Conservation (phyloP, 2,113 vertebrate genomes). For the Podarcis muralis region DNA sequence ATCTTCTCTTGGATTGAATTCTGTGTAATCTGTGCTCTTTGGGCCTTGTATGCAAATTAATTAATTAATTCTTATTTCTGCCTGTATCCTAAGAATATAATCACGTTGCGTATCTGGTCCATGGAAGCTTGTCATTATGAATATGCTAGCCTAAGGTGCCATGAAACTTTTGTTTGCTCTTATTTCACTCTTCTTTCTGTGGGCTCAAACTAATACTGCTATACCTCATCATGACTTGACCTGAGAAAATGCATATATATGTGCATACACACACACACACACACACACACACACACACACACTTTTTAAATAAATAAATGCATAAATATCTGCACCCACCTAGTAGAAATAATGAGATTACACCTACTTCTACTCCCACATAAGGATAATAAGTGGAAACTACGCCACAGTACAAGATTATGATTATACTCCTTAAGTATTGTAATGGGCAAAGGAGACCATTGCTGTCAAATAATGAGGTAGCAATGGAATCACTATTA, state of each 20-base stretch:
- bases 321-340: slow-evolving; percentile 39
- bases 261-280: too few relatives aligned
- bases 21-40: too few relatives aligned
- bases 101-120: not conserved
- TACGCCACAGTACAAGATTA: slow-evolving; percentile 35
- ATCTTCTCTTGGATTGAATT: too few relatives aligned
- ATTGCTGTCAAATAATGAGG: slow-evolving; percentile 32
- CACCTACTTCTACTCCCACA: slow-evolving; percentile 39
- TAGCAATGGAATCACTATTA: slow-evolving; percentile 32
- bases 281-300: too few relatives aligned
- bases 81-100: too few relatives aligned
- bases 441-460: slow-evolving; percentile 53
- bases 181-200: not conserved
- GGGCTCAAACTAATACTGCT: not conserved
- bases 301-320: too few relatives aligned
- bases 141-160: not conserved
- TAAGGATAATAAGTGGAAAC: slow-evolving; percentile 46
- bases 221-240: not conserved
- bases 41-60: too few relatives aligned
- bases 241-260: too few relatives aligned
- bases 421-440: slow-evolving; percentile 58
- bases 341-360: slow-evolving; percentile 65
- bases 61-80: too few relatives aligned
- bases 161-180: not conserved
- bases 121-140: not conserved